These are phyloP conservation scores for Meteorus colon DNA, from an alignment of 2,888 invertebrate genomes.

Conservation along the genomic window DNA sequence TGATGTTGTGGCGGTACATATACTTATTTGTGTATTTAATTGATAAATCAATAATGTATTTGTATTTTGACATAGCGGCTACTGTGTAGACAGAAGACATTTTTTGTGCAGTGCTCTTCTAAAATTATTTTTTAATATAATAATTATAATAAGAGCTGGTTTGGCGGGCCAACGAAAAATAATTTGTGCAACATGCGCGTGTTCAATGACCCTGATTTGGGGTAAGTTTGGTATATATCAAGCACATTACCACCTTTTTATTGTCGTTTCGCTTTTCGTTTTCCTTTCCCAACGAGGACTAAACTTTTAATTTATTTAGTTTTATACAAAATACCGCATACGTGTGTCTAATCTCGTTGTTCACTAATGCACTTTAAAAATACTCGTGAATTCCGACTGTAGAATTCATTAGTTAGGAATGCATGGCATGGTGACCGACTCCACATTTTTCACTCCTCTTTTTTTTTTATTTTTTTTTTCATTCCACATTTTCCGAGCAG, in stretches of 20 bases:
- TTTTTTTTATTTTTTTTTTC: background rate
- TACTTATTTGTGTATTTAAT: conserved; percentile 11
- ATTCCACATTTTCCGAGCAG: background rate
- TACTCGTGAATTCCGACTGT: background rate
- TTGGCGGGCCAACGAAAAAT: conserved; percentile 42
- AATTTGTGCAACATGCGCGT: conserved; percentile 38
- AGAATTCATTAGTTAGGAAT: background rate
- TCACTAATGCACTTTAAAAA: background rate
- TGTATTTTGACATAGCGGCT: background rate
- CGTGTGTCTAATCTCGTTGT: background rate
- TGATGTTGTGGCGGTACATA: background rate
- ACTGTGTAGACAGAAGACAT: conserved; percentile 3
- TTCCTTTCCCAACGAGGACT: background rate
- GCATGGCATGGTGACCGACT: background rate
- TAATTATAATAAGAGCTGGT: conserved; percentile 35
- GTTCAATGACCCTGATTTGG: conserved; percentile 33
- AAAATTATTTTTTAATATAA: conserved; percentile 30
- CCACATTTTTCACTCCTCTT: background rate
- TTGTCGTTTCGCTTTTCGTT: background rate
- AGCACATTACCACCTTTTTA: background rate
- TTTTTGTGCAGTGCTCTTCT: conserved; percentile 32
- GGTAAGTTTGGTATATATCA: conserved; percentile 30
- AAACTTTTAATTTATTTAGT: background rate
- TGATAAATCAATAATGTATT: background rate
- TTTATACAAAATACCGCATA: background rate